Evolutionary conservation across 2,888 invertebrate species (phyloP).

Genomic region (Rhamphomyia laevipes): DNA sequence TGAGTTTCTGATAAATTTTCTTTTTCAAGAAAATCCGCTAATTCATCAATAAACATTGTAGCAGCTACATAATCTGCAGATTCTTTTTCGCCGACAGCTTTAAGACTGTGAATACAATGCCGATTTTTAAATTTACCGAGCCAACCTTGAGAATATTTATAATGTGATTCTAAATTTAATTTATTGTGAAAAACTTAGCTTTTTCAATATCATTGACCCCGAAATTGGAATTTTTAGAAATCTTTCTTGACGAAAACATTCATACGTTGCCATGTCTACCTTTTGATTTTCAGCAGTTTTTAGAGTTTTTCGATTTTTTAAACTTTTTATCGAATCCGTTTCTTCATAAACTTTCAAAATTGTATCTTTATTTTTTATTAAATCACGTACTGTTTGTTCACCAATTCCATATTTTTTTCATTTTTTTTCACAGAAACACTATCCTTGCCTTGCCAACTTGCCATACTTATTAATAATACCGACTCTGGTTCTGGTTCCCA

Average conservation of each 20-base stretch:
- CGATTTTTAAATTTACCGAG: not conserved
- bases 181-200: constrained; percentile 1
- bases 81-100: constrained; percentile 4
- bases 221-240: not conserved
- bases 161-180: not conserved
- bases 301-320: not conserved
- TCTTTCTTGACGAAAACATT: constrained; percentile 3
- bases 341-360: constrained; percentile 1
- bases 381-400: not conserved
- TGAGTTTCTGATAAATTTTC: constrained; percentile 5
- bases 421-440: no score
- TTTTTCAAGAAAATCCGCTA: constrained; percentile 4
- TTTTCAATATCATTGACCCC: constrained; percentile 1
- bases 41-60: constrained; percentile 4
- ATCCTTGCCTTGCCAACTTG: no score
- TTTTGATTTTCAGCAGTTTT: not conserved
- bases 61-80: constrained; percentile 8
- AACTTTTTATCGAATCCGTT: not conserved
- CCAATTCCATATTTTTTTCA: constrained; percentile 2
- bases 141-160: constrained; percentile 1
- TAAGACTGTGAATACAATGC: constrained; percentile 3
- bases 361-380: constrained; percentile 4
- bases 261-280: constrained; percentile 3
- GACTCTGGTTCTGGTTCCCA: no score
- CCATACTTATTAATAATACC: no score